A percentile compares a stretch with the other conserved stretches of the same genome.
These are phyloP conservation scores for Tyto alba DNA, from an alignment of 2,113 vertebrate species.

Conservation along the genomic window DNA sequence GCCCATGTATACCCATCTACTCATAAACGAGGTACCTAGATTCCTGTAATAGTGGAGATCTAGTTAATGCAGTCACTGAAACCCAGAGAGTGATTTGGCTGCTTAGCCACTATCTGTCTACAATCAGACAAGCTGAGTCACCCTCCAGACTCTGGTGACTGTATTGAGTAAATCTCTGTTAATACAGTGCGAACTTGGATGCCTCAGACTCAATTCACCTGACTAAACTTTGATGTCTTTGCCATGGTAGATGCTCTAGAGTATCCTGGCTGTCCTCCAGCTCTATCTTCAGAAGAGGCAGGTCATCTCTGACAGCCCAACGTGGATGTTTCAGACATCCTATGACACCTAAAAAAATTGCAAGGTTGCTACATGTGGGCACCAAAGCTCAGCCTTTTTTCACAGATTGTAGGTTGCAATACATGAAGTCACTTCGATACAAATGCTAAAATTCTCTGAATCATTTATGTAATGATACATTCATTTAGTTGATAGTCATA, in stretches of 20 bases:
- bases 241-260: not conserved
- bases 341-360: not conserved
- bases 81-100: not conserved
- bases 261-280: not conserved
- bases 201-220: not conserved
- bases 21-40: not conserved
- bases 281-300: not conserved
- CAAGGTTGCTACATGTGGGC: not conserved
- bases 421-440: not conserved
- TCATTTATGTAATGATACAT: not conserved
- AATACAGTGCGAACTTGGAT: not conserved
- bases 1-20: not conserved
- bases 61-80: not conserved
- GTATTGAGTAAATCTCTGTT: not conserved
- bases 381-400: not conserved
- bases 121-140: not conserved
- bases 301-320: not conserved
- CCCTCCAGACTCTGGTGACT: not conserved
- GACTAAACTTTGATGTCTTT: not conserved
- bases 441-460: not conserved
- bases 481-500: not conserved
- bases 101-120: not conserved
- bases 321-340: not conserved
- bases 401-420: not conserved
- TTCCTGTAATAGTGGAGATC: not conserved